Evolutionary conservation across 2,113 vertebrate genomes (phyloP).

Genomic region (Myiozetetes cayanensis): DNA sequence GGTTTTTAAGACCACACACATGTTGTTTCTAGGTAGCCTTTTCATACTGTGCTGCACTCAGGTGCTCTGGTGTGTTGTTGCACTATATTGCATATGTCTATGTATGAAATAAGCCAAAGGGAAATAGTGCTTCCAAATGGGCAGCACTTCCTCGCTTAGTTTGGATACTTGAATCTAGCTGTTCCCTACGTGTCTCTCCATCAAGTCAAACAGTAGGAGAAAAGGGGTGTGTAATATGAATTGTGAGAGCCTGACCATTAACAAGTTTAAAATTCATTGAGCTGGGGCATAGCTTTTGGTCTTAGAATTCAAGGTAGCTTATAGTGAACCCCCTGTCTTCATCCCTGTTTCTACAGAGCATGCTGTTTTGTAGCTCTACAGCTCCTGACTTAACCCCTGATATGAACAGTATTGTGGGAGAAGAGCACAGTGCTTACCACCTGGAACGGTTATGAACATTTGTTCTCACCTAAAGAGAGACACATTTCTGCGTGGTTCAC

Average conservation of each 20-base stretch:
- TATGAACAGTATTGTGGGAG: neutral
- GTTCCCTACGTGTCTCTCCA: neutral
- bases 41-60: neutral
- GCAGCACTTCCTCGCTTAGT: neutral
- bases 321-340: neutral
- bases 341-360: neutral
- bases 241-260: neutral
- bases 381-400: neutral
- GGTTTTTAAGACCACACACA: neutral
- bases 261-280: neutral
- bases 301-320: neutral
- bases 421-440: neutral
- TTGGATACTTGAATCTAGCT: neutral
- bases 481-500: neutral
- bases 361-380: neutral
- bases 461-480: neutral
- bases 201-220: neutral
- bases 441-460: neutral
- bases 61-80: rapidly evolving
- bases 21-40: neutral
- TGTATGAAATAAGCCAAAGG: neutral
- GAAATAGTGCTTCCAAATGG: neutral
- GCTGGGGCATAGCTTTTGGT: neutral
- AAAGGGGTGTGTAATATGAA: neutral
- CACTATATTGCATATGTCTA: neutral